Evolutionary conservation across 2,888 invertebrate species (phyloP), one percentile per base, ranked within the genome.

Genomic region (Chironomus tentans): DNA sequence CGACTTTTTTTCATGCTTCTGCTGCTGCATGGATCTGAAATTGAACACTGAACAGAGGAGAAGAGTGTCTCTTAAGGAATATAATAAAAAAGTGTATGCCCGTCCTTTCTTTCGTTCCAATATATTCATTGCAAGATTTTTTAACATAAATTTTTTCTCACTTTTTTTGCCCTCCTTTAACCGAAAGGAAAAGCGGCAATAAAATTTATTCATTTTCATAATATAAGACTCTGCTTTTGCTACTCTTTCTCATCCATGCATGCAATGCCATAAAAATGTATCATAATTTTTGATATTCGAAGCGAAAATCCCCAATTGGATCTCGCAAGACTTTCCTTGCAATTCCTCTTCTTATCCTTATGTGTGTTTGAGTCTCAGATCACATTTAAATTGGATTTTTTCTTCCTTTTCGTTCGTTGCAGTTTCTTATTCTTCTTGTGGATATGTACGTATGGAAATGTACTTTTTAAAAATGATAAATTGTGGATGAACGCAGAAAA

Each of bases 241-340:
- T 70, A n/a, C 70, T 48, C 15, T 48, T 70, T 62, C 13, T 65
- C 15, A 38, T 38, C 10, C 38, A 38, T 15, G 22, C 22, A 18
- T 72, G 28, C 62, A 72, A 56, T 56, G 15, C 46, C 62, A 72
- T 72, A 72, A 62, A 72, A 61, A 72, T 72, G 62, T 72, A 72
- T 72, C 61, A 72, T 72, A 62, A 62, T 62, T 61, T 56, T 28
- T 46, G 72, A 72, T 72, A 72, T 72, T 46, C 22, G 72, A 72
- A 62, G 28, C 62, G 61, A 62, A 70, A 72, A 72, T 72, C 72
- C 72, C 72, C 72, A 72, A 72, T 72, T 72, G 72, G 72, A 72
- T 56, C 38, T 38, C 15, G 15, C 15, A 28, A n/a, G n/a, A n/a
- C n/a, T n/a, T n/a, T n/a, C n/a, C n/a, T n/a, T n/a, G n/a, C n/a